These are phyloP conservation scores for Lethrus apterus DNA, from an alignment of 1,140 invertebrate species.

Conservation along the genomic window DNA sequence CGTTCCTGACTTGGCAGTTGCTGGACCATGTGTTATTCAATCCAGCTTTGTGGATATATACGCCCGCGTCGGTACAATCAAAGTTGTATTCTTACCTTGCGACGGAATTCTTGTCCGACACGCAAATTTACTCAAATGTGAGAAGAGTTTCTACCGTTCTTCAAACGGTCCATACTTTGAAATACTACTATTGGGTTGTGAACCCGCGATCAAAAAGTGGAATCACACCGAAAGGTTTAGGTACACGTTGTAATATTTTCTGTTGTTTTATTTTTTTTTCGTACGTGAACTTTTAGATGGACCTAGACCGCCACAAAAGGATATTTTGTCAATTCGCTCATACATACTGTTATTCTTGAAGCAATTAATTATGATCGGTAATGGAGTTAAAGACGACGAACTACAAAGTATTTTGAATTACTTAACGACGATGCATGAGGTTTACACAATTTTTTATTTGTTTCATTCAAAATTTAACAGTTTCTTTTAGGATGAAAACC, in stretches of 20 bases:
- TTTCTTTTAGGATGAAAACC: slow-evolving; percentile 84
- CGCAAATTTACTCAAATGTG: slow-evolving; percentile 96
- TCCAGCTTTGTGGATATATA: slow-evolving; percentile 97
- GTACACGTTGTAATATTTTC: slow-evolving; percentile 45
- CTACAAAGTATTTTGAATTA: slow-evolving; percentile 97
- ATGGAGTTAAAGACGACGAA: slow-evolving; percentile 96
- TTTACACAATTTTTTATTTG: slow-evolving; percentile 5
- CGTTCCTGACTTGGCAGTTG: slow-evolving; percentile 81
- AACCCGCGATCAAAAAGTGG: slow-evolving; percentile 92
- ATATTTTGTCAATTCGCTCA: slow-evolving; percentile 87
- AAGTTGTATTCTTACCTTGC: slow-evolving; percentile 95
- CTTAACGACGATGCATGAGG: slow-evolving; percentile 93
- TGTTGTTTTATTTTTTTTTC: not conserved
- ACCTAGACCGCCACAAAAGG: slow-evolving; percentile 85
- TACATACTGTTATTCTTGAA: slow-evolving; percentile 95
- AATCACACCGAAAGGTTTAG: slow-evolving; percentile 87
- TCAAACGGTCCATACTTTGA: slow-evolving; percentile 96
- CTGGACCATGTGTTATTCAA: slow-evolving; percentile 99
- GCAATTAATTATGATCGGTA: slow-evolving; percentile 93
- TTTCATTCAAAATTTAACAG: not conserved
- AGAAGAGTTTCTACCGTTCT: slow-evolving; percentile 93
- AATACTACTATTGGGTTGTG: slow-evolving; percentile 98
- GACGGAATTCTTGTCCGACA: slow-evolving; percentile 95
- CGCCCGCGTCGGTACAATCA: slow-evolving; percentile 91
- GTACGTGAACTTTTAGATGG: slow-evolving; percentile 59